Evolutionary conservation across 1,140 invertebrate genomes (phyloP).

Genomic region (Muscidifurax raptorellus): DNA sequence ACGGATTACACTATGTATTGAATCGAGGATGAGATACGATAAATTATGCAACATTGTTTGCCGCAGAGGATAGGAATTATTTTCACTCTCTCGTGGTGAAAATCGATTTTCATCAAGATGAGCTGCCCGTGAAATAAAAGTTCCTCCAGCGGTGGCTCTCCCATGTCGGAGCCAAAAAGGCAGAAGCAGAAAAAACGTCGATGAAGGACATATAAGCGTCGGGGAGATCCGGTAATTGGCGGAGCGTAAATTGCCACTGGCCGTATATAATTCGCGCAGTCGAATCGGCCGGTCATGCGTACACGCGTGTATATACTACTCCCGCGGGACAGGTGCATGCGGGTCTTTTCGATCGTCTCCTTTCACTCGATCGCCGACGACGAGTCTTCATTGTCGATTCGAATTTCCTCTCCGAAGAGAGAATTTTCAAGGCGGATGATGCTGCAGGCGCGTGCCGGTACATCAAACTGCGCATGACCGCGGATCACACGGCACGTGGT

Average conservation of each 20-base stretch:
- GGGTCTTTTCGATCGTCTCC: slow-evolving; percentile 21
- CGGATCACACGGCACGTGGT: background rate
- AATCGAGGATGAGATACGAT: too few relatives aligned
- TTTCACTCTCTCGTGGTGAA: too few relatives aligned
- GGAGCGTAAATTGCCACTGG: slow-evolving; percentile 28
- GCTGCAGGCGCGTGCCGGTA: background rate
- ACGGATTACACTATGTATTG: too few relatives aligned
- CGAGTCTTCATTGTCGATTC: background rate
- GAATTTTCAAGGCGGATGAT: background rate
- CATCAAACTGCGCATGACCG: slow-evolving; percentile 43
- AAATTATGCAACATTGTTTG: too few relatives aligned
- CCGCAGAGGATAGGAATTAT: too few relatives aligned
- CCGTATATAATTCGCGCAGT: slow-evolving; percentile 23
- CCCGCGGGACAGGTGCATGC: slow-evolving; percentile 48
- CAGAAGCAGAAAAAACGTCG: too few relatives aligned
- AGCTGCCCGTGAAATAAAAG: too few relatives aligned
- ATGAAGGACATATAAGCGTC: background rate
- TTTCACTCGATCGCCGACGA: background rate
- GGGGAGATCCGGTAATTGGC: slow-evolving; percentile 26
- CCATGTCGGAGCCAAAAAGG: background rate
- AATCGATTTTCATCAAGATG: too few relatives aligned
- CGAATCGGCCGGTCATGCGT: slow-evolving; percentile 20
- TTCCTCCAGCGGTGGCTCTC: too few relatives aligned
- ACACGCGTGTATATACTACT: background rate
- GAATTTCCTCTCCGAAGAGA: background rate